phyloP scores from a whole-genome alignment of 2,888 invertebrate species.

The Drosophila maculinotata region DNA sequence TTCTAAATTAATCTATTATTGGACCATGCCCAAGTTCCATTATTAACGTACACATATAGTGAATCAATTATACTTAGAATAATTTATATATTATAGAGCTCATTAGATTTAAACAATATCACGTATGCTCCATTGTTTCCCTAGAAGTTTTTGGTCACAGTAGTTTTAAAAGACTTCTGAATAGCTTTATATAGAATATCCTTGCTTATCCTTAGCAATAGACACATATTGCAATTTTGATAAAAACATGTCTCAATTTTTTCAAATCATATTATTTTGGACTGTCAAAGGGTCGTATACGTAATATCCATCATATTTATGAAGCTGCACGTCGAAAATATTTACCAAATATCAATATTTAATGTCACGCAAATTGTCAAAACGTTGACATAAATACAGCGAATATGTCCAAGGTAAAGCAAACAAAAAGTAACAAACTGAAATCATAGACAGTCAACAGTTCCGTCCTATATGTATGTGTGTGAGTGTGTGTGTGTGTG shows the following conservation, averaged over 20 bases:
- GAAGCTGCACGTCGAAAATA: constrained; percentile 35
- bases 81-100: background rate
- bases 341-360: constrained; percentile 74
- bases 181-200: background rate
- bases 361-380: constrained; percentile 64
- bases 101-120: constrained; percentile 8
- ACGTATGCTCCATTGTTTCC: constrained; percentile 71
- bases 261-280: background rate
- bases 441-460: constrained; percentile 54
- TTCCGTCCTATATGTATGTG: background rate
- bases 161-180: background rate
- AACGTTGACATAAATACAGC: constrained; percentile 62
- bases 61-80: background rate
- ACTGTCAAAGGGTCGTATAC: constrained; percentile 16
- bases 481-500: constrained; percentile 8
- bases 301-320: constrained; percentile 20
- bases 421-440: constrained; percentile 52
- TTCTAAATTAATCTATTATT: too few species aligned
- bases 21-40: constrained; percentile 1
- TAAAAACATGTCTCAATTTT: constrained; percentile 1
- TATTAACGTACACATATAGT: constrained; percentile 3
- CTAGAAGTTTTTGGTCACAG: constrained; percentile 7
- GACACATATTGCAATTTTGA: background rate
- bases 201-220: background rate
- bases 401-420: constrained; percentile 45